These are phyloP conservation scores for Teleopsis dalmanni DNA, from an alignment of 1,140 invertebrate species.

Conservation along the genomic window DNA sequence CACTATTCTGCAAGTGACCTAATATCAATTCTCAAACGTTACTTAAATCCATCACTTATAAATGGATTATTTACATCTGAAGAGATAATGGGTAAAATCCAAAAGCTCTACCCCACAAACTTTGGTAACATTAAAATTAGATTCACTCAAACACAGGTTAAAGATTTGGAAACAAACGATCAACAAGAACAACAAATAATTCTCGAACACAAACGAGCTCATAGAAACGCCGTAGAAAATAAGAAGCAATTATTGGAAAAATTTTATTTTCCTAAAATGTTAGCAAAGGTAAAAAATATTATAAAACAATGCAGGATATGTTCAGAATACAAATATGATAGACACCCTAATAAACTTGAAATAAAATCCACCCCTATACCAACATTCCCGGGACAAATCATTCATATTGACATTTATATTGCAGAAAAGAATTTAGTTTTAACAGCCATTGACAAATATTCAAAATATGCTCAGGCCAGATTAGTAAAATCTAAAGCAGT, in stretches of 20 bases:
- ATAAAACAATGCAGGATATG: conserved; percentile 10
- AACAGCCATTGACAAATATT: conserved; percentile 11
- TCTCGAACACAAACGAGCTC: conserved; percentile 6
- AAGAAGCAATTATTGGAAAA: conserved; percentile 10
- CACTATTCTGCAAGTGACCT: neutral
- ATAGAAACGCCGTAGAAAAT: conserved; percentile 10
- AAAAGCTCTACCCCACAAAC: conserved; percentile 3
- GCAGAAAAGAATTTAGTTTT: conserved; percentile 7
- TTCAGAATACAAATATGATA: conserved; percentile 9
- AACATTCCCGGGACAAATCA: conserved; percentile 9
- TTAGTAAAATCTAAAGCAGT: neutral
- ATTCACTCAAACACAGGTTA: conserved; percentile 4
- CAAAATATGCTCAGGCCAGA: conserved; percentile 8
- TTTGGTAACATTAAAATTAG: conserved; percentile 6
- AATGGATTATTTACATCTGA: neutral
- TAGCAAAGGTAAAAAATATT: conserved; percentile 8
- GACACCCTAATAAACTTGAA: conserved; percentile 2
- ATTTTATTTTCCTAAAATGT: conserved; percentile 12
- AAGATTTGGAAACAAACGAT: conserved; percentile 4
- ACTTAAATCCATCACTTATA: neutral
- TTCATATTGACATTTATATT: conserved; percentile 10
- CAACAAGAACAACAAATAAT: conserved; percentile 9
- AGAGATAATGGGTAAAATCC: conserved; percentile 3
- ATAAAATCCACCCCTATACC: conserved; percentile 8
- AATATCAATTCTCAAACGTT: neutral